Percentiles rank a stretch among this genome's conserved stretches.
These are phyloP conservation scores for Anarsia innoxiella DNA, from an alignment of 2,888 invertebrate genomes.

Conservation along the genomic window DNA sequence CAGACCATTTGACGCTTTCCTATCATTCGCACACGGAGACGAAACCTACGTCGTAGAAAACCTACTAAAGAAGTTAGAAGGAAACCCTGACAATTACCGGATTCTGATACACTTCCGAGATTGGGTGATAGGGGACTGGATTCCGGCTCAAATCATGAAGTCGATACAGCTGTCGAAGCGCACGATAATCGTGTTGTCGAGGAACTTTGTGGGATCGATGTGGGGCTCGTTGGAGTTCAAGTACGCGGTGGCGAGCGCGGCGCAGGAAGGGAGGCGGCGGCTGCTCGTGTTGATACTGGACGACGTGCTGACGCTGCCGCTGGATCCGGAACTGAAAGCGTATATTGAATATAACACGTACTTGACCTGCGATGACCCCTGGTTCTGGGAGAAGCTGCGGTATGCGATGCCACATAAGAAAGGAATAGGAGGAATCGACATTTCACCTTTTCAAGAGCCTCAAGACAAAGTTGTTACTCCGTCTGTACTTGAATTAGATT, in stretches of 20 bases:
- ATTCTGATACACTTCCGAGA: constrained; percentile 10
- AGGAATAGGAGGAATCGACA: too few species aligned
- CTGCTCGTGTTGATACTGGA: constrained; percentile 6
- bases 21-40: constrained; percentile 11
- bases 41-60: constrained; percentile 1
- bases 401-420: constrained; percentile 7
- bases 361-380: constrained; percentile 6
- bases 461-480: too few species aligned
- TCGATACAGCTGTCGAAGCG: constrained; percentile 4
- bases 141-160: constrained; percentile 8
- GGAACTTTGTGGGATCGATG: constrained; percentile 5
- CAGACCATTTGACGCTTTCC: constrained; percentile 8
- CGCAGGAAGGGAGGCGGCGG: constrained; percentile 3
- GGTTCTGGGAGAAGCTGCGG: constrained; percentile 10
- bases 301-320: constrained; percentile 1
- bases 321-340: constrained; percentile 4
- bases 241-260: constrained; percentile 2
- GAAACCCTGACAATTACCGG: neutral
- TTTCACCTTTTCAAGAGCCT: too few species aligned
- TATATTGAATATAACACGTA: constrained; percentile 8
- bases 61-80: constrained; percentile 7
- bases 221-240: constrained; percentile 10
- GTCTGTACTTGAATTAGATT: too few species aligned
- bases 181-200: constrained; percentile 10
- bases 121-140: constrained; percentile 8